Percentiles rank a stretch among this genome's conserved stretches.
These are phyloP conservation scores for Synergus gifuensis DNA, from an alignment of 2,888 invertebrate species.

Conservation along the genomic window DNA sequence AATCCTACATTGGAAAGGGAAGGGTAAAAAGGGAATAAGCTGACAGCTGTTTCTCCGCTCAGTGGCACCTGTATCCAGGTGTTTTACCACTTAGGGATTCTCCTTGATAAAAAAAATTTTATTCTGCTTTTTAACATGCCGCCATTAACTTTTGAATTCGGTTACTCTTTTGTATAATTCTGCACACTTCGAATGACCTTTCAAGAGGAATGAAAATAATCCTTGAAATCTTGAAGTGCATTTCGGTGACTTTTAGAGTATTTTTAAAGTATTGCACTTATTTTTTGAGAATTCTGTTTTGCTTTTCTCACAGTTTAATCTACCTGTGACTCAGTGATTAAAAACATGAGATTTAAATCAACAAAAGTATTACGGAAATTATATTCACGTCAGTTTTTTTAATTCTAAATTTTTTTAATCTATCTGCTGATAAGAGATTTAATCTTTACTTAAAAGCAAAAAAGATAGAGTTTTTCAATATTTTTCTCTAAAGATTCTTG, in stretches of 20 bases:
- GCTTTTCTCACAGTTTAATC: neutral
- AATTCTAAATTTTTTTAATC: constrained; percentile 21
- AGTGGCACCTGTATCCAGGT: constrained; percentile 73
- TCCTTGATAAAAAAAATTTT: neutral
- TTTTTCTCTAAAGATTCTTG: neutral
- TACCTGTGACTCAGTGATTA: neutral
- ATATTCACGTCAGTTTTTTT: neutral
- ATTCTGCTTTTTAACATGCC: neutral
- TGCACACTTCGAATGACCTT: neutral
- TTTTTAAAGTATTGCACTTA: neutral
- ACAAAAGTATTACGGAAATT: constrained; percentile 21
- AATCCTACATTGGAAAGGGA: constrained; percentile 31
- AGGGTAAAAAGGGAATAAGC: constrained; percentile 48
- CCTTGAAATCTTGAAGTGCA: neutral
- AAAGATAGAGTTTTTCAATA: neutral
- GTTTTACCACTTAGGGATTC: constrained; percentile 46
- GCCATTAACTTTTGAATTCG: neutral
- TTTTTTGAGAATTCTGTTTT: neutral
- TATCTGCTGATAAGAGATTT: constrained; percentile 9
- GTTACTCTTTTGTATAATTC: constrained; percentile 18
- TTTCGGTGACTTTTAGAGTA: neutral
- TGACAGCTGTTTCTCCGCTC: constrained; percentile 68
- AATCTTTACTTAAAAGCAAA: neutral
- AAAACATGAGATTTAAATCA: constrained; percentile 21
- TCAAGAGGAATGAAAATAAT: neutral